Base-by-base conservation (phyloP, 2,113 vertebrate genomes). In the Clarias macrocephalus region DNA sequence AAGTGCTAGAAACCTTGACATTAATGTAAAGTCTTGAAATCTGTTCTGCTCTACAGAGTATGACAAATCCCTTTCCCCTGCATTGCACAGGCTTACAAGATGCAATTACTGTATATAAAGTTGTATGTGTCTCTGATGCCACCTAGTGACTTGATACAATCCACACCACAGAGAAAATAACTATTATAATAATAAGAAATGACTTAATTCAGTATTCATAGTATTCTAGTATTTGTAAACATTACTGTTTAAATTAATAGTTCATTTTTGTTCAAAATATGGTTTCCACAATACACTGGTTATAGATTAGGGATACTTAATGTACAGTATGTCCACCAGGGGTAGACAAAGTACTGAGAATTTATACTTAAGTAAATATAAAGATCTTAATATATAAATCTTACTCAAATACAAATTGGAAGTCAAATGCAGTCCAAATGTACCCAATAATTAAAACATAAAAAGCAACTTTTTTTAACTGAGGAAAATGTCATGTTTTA, bases 111-210 rank as follows among this genome's bases (percentile, higher is more conserved):
- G 6, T 48, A 42, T 80, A 19, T 85, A n/a, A 80, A 57, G 21
- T 79, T 88, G 8, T 18, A 52, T 75, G 54, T 89, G 84, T 86
- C 18, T 88, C 72, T 89, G 42, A 52, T 88, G 89, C 91, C 89
- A 88, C 86, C 90, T 91, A 86, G 82, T 90, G 91, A 80, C 54
- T n/a, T 54, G 30, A 85, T 48, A 73, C 10, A 60, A 72, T n/a
- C n/a, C 48, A 70, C 33, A 65, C 15, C 19, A 33, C 54, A 72
- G 25, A 33, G 42, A 5, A 0, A 56, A 11, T 4, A 66, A 57
- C 42, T 65, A 28, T 48, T 56, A 56, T 5, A n/a, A 77, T 21
- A 59, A 66, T 13, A 82, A 54, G 37, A 4, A 5, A 57, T n/a
- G 33, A 54, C 15, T 72, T 60, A 23, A 23, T 62, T 62, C 21